Conservation (phyloP, 2,113 vertebrate species). For the Labeo catla region DNA sequence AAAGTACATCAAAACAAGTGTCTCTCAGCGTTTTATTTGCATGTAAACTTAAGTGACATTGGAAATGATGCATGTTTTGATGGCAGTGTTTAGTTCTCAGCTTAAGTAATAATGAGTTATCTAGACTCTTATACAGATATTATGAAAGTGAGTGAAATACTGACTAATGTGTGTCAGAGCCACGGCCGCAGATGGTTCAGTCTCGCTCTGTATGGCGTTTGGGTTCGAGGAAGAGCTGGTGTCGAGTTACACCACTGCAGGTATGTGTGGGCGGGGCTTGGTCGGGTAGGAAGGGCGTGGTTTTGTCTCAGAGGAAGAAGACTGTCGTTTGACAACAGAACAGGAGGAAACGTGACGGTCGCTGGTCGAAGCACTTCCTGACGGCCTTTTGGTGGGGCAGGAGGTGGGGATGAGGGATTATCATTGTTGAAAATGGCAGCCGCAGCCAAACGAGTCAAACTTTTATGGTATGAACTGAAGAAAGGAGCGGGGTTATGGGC, state of each 20-base stretch:
- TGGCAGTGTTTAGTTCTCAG: not conserved
- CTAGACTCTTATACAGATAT: not conserved
- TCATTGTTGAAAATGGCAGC: not conserved
- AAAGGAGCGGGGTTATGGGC: conserved; percentile 26
- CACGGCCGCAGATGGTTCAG: conserved; percentile 60
- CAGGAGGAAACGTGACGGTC: conserved; percentile 74
- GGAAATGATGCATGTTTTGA: not conserved
- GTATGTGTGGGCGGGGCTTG: conserved; percentile 32
- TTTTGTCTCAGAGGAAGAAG: not conserved
- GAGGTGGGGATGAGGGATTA: not conserved
- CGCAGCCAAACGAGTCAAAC: not conserved
- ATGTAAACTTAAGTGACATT: not conserved
- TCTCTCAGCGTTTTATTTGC: conserved; percentile 49
- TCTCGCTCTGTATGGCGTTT: conserved; percentile 3
- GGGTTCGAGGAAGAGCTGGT: not conserved
- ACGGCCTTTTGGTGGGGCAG: conserved; percentile 25
- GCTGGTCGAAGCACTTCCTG: conserved; percentile 69
- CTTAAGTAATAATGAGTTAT: not conserved
- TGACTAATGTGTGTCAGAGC: conserved; percentile 59
- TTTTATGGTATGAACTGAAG: conserved; percentile 10
- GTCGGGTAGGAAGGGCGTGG: conserved; percentile 18
- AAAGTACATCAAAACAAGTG: conserved; percentile 79
- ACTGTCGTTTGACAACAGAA: conserved; percentile 59
- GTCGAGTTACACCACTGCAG: conserved; percentile 49
- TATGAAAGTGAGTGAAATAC: not conserved